Base-by-base conservation (phyloP, 1,140 invertebrate genomes). In the Scaptodrosophila lebanonensis region DNA sequence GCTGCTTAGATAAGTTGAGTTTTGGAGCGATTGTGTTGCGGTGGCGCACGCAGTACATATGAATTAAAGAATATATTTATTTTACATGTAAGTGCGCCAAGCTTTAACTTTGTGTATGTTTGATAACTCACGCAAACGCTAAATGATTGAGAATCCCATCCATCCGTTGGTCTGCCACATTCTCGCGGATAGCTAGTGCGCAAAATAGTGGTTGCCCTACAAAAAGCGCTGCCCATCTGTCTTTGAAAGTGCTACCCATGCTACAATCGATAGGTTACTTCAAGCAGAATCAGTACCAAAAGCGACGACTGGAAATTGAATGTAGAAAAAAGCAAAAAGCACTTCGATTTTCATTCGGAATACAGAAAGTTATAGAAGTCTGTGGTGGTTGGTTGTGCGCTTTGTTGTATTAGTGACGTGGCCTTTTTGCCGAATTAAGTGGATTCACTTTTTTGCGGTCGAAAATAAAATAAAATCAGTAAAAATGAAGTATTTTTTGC, bases 401-500 rank as follows among this genome's bases (percentile, higher is more conserved):
- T 25, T 25, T 4, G 22, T n/a, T n/a, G n/a, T n/a, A n/a, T n/a
- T 53, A 47, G 69, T 82, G 75, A 82, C 75, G 75, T 82, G 75
- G 75, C 75, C 72, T 50, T 59, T 38, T 61, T 13, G 58, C 29
- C 54, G 54, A 64, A 53, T 25, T 29, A 45, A 60, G 18, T 20
- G 4, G 35, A 43, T 67, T 52, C 30, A 38, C 11, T 30, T 51
- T 39, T 15, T 40, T 18, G 48, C n/a, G n/a, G n/a, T n/a, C n/a
- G 20, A 43, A 18, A 48, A 44, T 43, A 27, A 35, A 16, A 38
- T 38, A 20, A 2, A 60, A 38, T 53, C 35, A 8, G 2, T 42
- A 83, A 83, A 68, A 16, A 91, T 91, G 91, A 91, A 88, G 79
- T 88, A 89, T 60, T 87, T 89, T 32, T 52, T 90, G 42, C 79